A percentile compares a stretch with the other conserved stretches of the same genome.
These are phyloP conservation scores for Diabrotica virgifera DNA, from an alignment of 1,140 invertebrate species.

Conservation along the genomic window DNA sequence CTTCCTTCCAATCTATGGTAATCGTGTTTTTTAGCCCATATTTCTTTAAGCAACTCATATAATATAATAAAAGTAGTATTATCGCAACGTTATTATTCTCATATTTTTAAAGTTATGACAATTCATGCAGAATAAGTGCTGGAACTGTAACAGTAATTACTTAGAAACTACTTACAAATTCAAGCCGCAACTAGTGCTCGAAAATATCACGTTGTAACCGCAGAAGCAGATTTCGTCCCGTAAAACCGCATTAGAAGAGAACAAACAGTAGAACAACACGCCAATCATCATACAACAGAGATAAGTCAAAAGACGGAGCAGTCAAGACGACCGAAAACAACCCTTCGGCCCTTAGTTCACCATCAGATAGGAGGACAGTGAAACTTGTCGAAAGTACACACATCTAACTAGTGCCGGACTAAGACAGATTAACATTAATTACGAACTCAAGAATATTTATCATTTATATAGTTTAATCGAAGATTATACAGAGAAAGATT, in stretches of 20 bases:
- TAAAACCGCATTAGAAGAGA: neutral
- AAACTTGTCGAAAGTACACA: conserved; percentile 14
- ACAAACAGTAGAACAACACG: conserved; percentile 2
- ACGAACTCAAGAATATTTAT: too few species aligned
- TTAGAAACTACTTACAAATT: too few species aligned
- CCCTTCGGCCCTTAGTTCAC: conserved; percentile 13
- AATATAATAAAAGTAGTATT: too few species aligned
- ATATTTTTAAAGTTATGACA: too few species aligned
- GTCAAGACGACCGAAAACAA: conserved; percentile 15
- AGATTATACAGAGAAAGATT: too few species aligned
- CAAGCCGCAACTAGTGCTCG: neutral
- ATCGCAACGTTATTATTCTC: too few species aligned
- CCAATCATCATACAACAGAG: conserved; percentile 17
- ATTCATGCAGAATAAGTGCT: too few species aligned
- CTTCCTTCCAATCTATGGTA: too few species aligned
- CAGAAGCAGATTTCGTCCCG: neutral
- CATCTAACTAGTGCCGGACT: neutral
- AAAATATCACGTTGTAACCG: neutral
- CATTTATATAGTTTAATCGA: too few species aligned
- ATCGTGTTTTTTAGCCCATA: too few species aligned
- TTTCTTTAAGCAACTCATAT: too few species aligned
- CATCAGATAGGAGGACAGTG: neutral
- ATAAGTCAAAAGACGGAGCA: conserved; percentile 10
- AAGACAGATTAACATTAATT: neutral
- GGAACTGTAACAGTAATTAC: too few species aligned